phyloP scores from a whole-genome alignment of 2,797 vertebrate species.

The Mareca strepera region DNA sequence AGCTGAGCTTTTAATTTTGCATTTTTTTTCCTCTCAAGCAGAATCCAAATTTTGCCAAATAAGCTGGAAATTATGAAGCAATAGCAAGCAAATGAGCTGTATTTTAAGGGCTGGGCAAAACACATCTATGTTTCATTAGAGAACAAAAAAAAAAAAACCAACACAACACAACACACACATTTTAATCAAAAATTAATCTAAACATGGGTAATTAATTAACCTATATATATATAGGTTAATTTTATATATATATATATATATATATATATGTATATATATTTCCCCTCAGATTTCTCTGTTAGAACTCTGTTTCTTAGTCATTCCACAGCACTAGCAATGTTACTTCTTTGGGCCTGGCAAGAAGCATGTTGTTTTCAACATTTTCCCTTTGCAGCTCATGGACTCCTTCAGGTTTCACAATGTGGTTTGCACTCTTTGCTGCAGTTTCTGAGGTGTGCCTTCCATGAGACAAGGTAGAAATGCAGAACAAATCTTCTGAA shows the following conservation, averaged over 20 bases:
- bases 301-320: background rate
- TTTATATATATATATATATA: too few relatives aligned
- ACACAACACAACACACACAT: rapidly evolving
- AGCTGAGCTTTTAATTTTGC: background rate
- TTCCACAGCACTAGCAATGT: background rate
- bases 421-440: background rate
- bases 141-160: background rate
- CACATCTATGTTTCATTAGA: background rate
- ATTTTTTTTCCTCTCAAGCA: background rate
- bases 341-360: background rate
- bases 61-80: background rate
- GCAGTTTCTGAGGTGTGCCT: background rate
- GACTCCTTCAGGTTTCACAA: background rate
- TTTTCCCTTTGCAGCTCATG: background rate
- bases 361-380: background rate
- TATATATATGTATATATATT: too few relatives aligned
- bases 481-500: background rate
- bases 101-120: background rate
- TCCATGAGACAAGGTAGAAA: background rate
- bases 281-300: background rate
- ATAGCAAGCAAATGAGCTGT: background rate
- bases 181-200: background rate
- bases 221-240: too few relatives aligned
- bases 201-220: background rate
- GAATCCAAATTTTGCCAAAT: background rate